These are phyloP conservation scores for Eucidaris tribuloides DNA, from an alignment of 35 echinoderm and acorn worm genomes.

Conservation along the genomic window DNA sequence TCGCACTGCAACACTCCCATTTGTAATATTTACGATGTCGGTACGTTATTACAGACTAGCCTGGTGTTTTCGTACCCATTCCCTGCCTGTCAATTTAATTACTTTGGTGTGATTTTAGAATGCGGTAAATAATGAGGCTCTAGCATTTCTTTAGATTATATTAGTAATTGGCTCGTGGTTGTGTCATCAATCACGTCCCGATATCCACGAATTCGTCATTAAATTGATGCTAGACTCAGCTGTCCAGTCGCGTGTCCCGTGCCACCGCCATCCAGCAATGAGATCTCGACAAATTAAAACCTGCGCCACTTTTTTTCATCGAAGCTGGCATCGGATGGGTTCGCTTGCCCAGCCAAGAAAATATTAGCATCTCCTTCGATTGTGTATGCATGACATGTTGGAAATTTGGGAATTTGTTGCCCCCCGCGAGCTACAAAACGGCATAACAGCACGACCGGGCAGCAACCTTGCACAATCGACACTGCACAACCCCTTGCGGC, in stretches of 20 bases:
- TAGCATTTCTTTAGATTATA: conserved; percentile 20
- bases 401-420: conserved; percentile 17
- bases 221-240: conserved; percentile 25
- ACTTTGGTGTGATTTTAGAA: conserved; percentile 36
- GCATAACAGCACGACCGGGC: not conserved
- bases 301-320: conserved; percentile 10
- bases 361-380: conserved; percentile 24
- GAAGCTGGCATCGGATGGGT: not conserved
- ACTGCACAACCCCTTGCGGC: conserved; percentile 14
- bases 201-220: conserved; percentile 6
- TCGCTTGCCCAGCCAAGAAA: not conserved
- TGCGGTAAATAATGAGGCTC: conserved; percentile 30
- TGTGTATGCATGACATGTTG: conserved; percentile 24
- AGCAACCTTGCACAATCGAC: conserved; percentile 7
- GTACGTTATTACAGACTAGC: conserved; percentile 6
- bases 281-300: not conserved
- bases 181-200: conserved; percentile 9
- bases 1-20: not conserved
- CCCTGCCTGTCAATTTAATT: conserved; percentile 24
- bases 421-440: conserved; percentile 1
- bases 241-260: conserved; percentile 18
- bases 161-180: not conserved
- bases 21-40: conserved; percentile 32
- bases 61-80: conserved; percentile 17
- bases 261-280: not conserved